Conservation (phyloP, 2,113 vertebrate genomes). For the Lynx canadensis region DNA sequence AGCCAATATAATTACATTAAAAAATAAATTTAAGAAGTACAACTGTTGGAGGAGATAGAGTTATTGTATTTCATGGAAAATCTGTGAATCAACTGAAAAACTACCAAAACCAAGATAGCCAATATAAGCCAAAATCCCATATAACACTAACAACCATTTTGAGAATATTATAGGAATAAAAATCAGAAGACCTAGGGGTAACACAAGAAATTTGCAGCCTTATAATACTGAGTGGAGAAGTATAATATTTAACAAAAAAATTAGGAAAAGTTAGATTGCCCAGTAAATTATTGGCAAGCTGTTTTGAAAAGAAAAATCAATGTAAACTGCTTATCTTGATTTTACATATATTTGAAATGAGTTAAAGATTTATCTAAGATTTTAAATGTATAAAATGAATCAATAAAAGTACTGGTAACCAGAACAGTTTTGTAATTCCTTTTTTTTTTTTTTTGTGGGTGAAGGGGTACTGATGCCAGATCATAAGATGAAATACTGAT, state of each 20-base stretch:
- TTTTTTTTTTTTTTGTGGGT: neutral
- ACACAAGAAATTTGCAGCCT: neutral
- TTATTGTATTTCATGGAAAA: neutral
- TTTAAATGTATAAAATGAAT: slow-evolving; percentile 8
- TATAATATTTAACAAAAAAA: neutral
- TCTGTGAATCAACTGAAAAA: neutral
- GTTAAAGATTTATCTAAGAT: neutral
- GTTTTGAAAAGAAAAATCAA: slow-evolving; percentile 30
- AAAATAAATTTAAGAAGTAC: neutral
- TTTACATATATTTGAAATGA: neutral
- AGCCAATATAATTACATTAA: neutral
- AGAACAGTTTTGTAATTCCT: neutral
- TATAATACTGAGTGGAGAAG: neutral
- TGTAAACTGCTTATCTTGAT: neutral
- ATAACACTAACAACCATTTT: neutral
- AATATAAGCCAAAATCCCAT: neutral
- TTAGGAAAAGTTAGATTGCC: neutral
- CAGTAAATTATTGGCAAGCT: neutral
- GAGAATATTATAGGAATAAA: neutral
- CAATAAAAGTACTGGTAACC: neutral
- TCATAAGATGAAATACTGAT: neutral
- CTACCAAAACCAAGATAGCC: neutral
- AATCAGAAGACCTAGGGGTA: neutral
- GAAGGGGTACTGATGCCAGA: neutral
- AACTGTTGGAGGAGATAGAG: neutral